A percentile compares a stretch with the other conserved stretches of the same genome.
Conservation (phyloP, 2,888 invertebrate genomes). For the Sabellastarte sp. region DNA sequence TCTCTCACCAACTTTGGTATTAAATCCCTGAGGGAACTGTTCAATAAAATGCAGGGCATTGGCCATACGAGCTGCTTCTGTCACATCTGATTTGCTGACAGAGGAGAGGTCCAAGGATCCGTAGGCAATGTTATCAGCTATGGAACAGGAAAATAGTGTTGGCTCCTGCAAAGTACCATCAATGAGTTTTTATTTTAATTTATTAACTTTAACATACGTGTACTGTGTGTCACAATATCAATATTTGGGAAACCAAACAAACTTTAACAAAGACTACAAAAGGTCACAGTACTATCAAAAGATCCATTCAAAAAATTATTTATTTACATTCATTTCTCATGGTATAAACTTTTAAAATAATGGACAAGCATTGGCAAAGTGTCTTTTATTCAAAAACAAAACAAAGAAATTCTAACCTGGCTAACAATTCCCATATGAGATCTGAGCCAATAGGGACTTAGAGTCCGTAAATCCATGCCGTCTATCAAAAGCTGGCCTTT, state of each 20-base stretch:
- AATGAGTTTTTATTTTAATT: too few species aligned
- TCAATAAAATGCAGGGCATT: slow-evolving; percentile 79
- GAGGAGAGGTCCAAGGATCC: slow-evolving; percentile 67
- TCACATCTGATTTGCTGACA: slow-evolving; percentile 64
- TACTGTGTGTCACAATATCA: too few species aligned
- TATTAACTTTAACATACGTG: too few species aligned
- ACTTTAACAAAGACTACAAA: too few species aligned
- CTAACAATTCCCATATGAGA: slow-evolving; percentile 85
- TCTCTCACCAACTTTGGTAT: slow-evolving; percentile 84
- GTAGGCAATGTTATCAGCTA: slow-evolving; percentile 76
- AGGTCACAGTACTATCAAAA: too few species aligned
- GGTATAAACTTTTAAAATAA: too few species aligned
- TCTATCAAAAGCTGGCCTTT: slow-evolving; percentile 65
- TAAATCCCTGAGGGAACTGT: slow-evolving; percentile 70
- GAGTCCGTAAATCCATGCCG: slow-evolving; percentile 70
- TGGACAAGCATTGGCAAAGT: too few species aligned
- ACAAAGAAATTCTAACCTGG: slow-evolving; percentile 68
- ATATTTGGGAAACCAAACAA: too few species aligned
- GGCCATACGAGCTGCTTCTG: slow-evolving; percentile 75
- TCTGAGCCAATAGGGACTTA: slow-evolving; percentile 84
- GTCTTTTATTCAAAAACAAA: too few species aligned
- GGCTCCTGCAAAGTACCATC: too few species aligned
- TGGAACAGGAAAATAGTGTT: slow-evolving; percentile 83
- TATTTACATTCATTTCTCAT: too few species aligned
- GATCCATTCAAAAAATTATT: too few species aligned